These are phyloP conservation scores for Lepidochitona cinerea DNA, from an alignment of 2,888 invertebrate species.

Conservation along the genomic window DNA sequence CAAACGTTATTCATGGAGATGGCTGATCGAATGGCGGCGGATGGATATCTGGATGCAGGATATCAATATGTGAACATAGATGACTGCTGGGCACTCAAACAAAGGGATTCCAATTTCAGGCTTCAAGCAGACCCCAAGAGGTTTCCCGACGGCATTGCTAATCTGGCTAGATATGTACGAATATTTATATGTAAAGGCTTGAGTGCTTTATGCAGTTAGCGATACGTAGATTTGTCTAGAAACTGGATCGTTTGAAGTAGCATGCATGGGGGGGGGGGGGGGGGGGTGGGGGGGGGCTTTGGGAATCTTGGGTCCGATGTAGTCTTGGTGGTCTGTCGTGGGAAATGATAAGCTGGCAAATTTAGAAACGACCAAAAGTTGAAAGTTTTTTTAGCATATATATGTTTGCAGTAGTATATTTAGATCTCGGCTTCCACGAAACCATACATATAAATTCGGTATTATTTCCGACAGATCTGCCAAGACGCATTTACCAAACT, in stretches of 20 bases:
- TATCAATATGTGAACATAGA: slow-evolving; percentile 82
- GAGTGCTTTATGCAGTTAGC: not conserved
- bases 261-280: not conserved
- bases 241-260: no score
- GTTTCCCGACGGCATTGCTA: slow-evolving; percentile 94
- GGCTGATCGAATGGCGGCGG: slow-evolving; percentile 75
- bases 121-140: slow-evolving; percentile 88
- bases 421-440: no score
- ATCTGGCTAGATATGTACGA: slow-evolving; percentile 90
- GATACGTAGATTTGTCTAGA: not conserved
- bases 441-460: no score
- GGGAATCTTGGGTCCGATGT: no score
- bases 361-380: no score
- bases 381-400: no score
- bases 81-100: slow-evolving; percentile 92
- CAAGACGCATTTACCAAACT: no score
- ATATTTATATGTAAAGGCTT: not conserved
- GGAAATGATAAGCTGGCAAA: no score
- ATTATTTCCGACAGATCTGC: no score
- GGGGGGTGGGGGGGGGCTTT: not conserved
- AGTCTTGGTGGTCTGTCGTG: no score
- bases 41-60: slow-evolving; percentile 90
- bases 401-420: no score
- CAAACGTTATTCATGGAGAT: slow-evolving; percentile 69
- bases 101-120: slow-evolving; percentile 80